Base-by-base conservation (phyloP, 2,888 invertebrate genomes). In the Lepidochitona cinerea region DNA sequence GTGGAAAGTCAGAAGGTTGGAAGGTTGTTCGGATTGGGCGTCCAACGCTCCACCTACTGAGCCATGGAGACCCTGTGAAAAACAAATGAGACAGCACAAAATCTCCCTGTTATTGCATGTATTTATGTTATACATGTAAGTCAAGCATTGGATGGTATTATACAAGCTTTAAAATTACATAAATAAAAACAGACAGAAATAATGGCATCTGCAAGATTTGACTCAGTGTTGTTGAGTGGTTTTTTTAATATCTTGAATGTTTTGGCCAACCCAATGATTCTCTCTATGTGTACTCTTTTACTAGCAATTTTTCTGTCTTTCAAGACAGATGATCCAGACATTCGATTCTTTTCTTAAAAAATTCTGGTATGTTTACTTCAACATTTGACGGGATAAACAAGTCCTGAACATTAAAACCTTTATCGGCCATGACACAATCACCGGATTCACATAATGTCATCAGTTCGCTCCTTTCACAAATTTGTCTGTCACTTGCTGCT, bases 401-500 rank as follows among this genome's bases (percentile, higher is more conserved):
- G 67, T 80, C 75, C 29, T 79, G 78, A 26, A 81, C 78, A 72
- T 77, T 80, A 41, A 79, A 81, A 5, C 74, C 68, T n/a, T 80
- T 79, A 66, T 81, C 76, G 6, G 75, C 79, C 78, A 79, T 78
- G 18, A 81, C 66, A 41, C 70, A 71, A 68, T 81, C 79, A 23
- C 69, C 64, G 23, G 69, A 72, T 26, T 77, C 75, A 76, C 79
- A 79, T 37, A 71, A 26, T 12, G 23, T 12, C 12, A 68, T 41
- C 29, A 79, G 32, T 12, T 64, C 54, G 49, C 75, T 66, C 26
- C 75, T 49, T 69, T 81, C 80, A n/a, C 76, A 76, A 59, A 79
- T 79, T 53, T 80, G 79, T 14, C 81, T 69, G 66, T 81, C 80
- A 75, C 80, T 80, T 2, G 77, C 77, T 23, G 76, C 74, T 23